Evolutionary conservation across 2,888 invertebrate genomes (phyloP), one percentile per base, ranked within the genome.

Genomic region (Cosmopolites sordidus): DNA sequence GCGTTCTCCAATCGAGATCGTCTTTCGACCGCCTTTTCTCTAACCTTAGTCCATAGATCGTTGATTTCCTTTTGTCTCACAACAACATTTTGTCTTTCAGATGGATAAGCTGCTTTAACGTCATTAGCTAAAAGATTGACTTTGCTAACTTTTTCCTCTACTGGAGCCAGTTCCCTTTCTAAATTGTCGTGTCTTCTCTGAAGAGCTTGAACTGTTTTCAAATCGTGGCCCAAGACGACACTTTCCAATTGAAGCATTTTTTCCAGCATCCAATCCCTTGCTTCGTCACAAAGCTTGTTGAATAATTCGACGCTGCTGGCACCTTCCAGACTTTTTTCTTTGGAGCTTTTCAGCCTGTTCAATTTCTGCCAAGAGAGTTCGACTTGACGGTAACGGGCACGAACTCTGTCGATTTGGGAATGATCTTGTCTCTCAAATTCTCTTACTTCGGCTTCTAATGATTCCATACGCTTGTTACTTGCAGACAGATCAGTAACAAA

Each of bases 211-310:
- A 95, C 94, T 0, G 94, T 93, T 64, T 92, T 87, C 38, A 96
- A 78, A 75, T 96, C 96, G 2, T 88, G 85, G 0, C 91, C 92
- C 1, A 87, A 72, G 29, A 84, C 84, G 0, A 83, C 82, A 0
- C 83, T 84, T 40, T 92, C 92, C 52, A 96, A 73, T 70, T 94
- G 92, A 56, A 87, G 85, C 78, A 92, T 91, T 75, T 98, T 98
- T 75, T 97, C 97, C 48, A 85, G 79, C 89, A 99, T 97, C 97
- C 98, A 98, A 69, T 95, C 95, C 60, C 89, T 84, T 0, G 96
- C 92, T 71, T 98, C 98, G 69, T 94, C 95, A 73, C 97, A 98
- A 0, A 93, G 92, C 48, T 95, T 87, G 68, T 93, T 87, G 78
- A 97, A 99, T 6, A 97, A 77, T 71, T 97, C 97, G 64, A 99